phyloP scores from a whole-genome alignment of 1,140 invertebrate species.

The Euura saliciscinereae region DNA sequence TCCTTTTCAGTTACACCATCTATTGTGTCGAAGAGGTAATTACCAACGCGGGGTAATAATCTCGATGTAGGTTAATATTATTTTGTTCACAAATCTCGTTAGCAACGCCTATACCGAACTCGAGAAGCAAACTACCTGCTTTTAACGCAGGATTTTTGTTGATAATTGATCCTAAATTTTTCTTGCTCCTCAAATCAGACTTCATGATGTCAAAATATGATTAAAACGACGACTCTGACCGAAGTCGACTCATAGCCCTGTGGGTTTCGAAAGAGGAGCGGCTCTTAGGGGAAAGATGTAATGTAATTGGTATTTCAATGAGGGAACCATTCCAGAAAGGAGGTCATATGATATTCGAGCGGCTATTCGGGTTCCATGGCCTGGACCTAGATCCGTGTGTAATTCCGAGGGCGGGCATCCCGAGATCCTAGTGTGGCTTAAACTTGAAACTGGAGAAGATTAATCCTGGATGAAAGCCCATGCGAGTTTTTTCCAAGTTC shows the following conservation, averaged over 20 bases:
- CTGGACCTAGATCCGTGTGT: not conserved
- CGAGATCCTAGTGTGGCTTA: no score
- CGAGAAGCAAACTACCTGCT: no score
- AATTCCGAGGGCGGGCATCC: not conserved
- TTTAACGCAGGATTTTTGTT: no score
- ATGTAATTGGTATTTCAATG: not conserved
- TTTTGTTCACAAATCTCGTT: not conserved
- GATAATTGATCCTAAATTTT: no score
- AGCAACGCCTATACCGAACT: no score
- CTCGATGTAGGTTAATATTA: conserved; percentile 1
- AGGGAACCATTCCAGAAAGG: not conserved
- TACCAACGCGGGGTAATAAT: not conserved
- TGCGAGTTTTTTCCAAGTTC: no score
- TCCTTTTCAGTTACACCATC: not conserved
- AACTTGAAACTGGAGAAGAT: no score
- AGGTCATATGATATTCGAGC: not conserved
- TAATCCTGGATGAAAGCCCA: no score
- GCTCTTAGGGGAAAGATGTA: not conserved
- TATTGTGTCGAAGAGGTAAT: not conserved
- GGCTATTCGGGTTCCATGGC: not conserved
- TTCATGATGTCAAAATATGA: no score
- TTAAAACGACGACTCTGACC: no score
- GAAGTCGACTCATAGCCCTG: no score
- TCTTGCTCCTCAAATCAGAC: no score
- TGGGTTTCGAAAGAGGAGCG: not conserved